phyloP scores from a whole-genome alignment of 1,140 invertebrate species.

The Heliconius hewitsoni region DNA sequence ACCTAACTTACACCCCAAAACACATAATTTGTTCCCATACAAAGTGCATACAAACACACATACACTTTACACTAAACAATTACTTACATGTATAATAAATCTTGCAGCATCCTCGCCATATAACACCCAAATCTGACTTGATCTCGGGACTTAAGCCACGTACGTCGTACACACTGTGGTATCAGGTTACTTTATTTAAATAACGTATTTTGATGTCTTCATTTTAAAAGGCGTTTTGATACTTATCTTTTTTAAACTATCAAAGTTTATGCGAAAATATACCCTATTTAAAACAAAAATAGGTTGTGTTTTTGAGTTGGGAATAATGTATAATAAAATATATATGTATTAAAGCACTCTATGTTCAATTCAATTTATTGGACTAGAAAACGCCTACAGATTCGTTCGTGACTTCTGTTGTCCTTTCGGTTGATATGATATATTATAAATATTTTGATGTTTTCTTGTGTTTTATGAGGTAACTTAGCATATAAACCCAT shows the following conservation, averaged over 20 bases:
- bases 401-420: conserved; percentile 26
- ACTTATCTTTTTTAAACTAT: conserved; percentile 20
- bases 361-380: conserved; percentile 7
- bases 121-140: conserved; percentile 48
- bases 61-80: conserved; percentile 32
- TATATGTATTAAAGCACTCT: not conserved
- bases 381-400: conserved; percentile 34
- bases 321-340: not conserved
- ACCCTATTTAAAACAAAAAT: not conserved
- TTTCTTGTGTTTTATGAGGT: not conserved
- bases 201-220: conserved; percentile 61
- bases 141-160: conserved; percentile 49
- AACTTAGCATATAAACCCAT: not conserved
- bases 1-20: not conserved
- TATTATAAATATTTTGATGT: not conserved
- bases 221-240: conserved; percentile 49
- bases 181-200: conserved; percentile 63
- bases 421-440: conserved; percentile 9
- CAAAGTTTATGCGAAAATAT: not conserved
- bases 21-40: not conserved
- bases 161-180: conserved; percentile 43
- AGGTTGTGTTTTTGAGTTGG: not conserved
- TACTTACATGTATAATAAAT: conserved; percentile 42
- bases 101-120: conserved; percentile 34
- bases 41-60: not conserved